A percentile compares a stretch with the other conserved stretches of the same genome.
Evolutionary conservation across 2,888 invertebrate species (phyloP).

Genomic region (Microchrysa polita): DNA sequence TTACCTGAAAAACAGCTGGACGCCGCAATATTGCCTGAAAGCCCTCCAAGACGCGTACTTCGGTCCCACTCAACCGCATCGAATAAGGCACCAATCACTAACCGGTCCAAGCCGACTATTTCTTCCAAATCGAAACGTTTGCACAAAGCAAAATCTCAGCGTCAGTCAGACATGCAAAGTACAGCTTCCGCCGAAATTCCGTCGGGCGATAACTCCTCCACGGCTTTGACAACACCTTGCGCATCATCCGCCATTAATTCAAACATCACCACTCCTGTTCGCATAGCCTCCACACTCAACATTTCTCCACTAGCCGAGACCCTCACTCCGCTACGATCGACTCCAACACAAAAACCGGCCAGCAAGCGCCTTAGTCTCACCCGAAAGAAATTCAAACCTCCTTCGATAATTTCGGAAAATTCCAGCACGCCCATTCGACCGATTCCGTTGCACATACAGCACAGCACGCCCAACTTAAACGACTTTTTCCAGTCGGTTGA

Average conservation of each 20-base stretch:
- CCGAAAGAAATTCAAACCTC: slow-evolving; percentile 17
- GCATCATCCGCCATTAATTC: no score
- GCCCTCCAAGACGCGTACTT: background rate
- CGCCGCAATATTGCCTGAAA: background rate
- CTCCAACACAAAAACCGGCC: background rate
- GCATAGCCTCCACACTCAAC: background rate
- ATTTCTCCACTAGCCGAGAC: background rate
- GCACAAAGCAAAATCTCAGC: no score
- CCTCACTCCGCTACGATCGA: background rate
- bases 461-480: slow-evolving; percentile 42
- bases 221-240: background rate
- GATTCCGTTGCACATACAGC: slow-evolving; percentile 4
- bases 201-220: background rate
- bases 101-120: no score
- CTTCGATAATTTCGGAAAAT: slow-evolving; percentile 5
- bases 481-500: slow-evolving; percentile 46
- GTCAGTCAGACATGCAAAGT: no score
- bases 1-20: background rate
- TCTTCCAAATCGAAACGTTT: no score
- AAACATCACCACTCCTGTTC: background rate
- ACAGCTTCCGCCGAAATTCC: slow-evolving; percentile 2
- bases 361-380: slow-evolving; percentile 20
- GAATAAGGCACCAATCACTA: no score
- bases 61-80: background rate
- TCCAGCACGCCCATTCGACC: slow-evolving; percentile 20